These are phyloP conservation scores for Chiloscyllium punctatum DNA, from an alignment of 2,797 vertebrate genomes.

Conservation along the genomic window DNA sequence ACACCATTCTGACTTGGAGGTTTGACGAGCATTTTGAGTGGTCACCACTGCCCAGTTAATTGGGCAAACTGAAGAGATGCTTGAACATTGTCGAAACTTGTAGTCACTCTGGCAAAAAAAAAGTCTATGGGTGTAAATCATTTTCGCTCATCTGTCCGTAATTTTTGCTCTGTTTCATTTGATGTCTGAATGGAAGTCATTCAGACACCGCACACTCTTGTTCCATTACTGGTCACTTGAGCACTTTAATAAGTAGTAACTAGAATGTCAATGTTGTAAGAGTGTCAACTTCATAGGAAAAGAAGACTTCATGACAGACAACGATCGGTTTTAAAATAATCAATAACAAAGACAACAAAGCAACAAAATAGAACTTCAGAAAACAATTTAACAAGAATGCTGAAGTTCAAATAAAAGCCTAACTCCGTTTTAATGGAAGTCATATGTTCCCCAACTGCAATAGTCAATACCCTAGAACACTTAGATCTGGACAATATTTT, in stretches of 20 bases:
- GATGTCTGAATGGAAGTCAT: background rate
- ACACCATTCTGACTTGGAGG: background rate
- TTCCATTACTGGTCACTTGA: background rate
- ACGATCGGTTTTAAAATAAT: background rate
- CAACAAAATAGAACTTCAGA: background rate
- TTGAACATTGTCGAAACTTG: background rate
- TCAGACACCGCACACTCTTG: background rate
- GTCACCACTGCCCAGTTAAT: background rate
- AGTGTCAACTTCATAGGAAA: background rate
- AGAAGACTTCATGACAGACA: background rate
- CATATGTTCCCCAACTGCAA: background rate
- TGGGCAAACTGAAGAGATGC: background rate
- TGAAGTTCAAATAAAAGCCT: background rate
- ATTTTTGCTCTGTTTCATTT: background rate
- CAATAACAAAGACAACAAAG: no score
- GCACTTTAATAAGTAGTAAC: background rate
- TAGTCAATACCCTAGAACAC: background rate
- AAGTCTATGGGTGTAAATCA: background rate
- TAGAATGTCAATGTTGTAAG: background rate
- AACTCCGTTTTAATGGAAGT: background rate
- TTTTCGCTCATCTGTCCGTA: background rate
- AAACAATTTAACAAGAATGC: background rate
- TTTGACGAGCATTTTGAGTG: background rate
- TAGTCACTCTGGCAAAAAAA: background rate
- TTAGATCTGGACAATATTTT: background rate